Evolutionary conservation across 2,113 vertebrate species (phyloP).

Genomic region (Ramphastos sulfuratus): DNA sequence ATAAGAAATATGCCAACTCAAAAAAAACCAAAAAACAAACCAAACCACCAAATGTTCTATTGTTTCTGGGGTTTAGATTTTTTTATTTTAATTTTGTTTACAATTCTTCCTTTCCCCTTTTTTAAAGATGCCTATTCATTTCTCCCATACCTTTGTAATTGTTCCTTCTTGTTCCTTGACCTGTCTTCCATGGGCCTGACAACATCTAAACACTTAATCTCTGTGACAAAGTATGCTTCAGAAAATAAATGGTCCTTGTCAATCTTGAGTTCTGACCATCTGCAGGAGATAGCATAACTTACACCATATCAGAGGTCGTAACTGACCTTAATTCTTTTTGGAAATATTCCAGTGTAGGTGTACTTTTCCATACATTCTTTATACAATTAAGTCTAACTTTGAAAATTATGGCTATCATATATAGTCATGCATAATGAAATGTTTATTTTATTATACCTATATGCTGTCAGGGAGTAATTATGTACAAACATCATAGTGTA

Average conservation of each 20-base stretch:
- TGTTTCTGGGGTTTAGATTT: neutral
- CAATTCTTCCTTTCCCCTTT: neutral
- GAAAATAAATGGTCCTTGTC: neutral
- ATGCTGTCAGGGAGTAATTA: neutral
- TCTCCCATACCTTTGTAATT: neutral
- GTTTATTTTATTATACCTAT: neutral
- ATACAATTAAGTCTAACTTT: neutral
- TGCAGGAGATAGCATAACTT: neutral
- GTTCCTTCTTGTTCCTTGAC: neutral
- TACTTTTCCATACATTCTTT: neutral
- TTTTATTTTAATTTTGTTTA: neutral
- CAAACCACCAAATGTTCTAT: neutral
- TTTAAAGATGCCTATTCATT: neutral
- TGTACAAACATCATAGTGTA: neutral
- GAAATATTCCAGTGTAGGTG: neutral
- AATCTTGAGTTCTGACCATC: neutral
- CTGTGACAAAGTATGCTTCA: neutral
- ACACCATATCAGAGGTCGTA: neutral
- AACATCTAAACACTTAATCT: neutral
- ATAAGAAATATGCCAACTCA: neutral
- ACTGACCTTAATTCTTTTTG: neutral
- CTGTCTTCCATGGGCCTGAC: neutral
- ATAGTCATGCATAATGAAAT: neutral
- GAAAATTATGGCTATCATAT: neutral
- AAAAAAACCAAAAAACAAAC: neutral